These are phyloP conservation scores for Macropis europaea DNA, from an alignment of 2,888 invertebrate species.

Conservation along the genomic window DNA sequence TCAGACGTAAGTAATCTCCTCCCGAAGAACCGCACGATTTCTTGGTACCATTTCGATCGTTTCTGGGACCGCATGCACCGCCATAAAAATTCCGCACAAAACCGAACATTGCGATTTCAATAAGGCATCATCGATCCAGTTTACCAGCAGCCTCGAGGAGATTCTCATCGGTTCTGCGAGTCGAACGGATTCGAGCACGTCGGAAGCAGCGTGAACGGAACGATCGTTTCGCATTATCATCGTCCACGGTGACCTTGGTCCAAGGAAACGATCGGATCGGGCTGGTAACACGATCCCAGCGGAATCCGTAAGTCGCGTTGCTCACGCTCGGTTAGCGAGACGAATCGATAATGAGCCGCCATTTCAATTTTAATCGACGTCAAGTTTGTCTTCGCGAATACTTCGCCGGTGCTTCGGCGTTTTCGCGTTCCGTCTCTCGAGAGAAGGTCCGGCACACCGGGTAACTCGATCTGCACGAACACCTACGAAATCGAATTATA, in stretches of 20 bases:
- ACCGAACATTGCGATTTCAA: too few relatives aligned
- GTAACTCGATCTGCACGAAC: conserved; percentile 65
- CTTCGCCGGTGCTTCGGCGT: neutral
- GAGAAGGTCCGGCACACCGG: conserved; percentile 26
- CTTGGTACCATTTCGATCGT: too few relatives aligned
- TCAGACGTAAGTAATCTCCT: too few relatives aligned
- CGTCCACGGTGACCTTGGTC: conserved; percentile 29
- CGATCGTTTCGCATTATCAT: conserved; percentile 42
- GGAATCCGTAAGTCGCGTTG: conserved; percentile 46
- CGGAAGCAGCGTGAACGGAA: conserved; percentile 5
- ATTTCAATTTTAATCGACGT: conserved; percentile 61
- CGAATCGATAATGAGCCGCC: conserved; percentile 63
- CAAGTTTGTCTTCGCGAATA: conserved; percentile 46
- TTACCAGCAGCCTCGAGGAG: conserved; percentile 5
- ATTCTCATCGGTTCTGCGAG: neutral
- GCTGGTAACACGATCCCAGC: conserved; percentile 42
- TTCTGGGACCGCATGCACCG: too few relatives aligned
- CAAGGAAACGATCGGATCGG: conserved; percentile 30
- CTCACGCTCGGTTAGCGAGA: conserved; percentile 58
- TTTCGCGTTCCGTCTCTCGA: conserved; percentile 4
- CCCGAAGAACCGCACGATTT: too few relatives aligned
- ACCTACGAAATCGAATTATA: conserved; percentile 67
- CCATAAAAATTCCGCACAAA: too few relatives aligned
- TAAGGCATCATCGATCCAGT: too few relatives aligned
- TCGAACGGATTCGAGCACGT: neutral